phyloP scores from a whole-genome alignment of 2,797 vertebrate species.

The Pangasius larnaudii region DNA sequence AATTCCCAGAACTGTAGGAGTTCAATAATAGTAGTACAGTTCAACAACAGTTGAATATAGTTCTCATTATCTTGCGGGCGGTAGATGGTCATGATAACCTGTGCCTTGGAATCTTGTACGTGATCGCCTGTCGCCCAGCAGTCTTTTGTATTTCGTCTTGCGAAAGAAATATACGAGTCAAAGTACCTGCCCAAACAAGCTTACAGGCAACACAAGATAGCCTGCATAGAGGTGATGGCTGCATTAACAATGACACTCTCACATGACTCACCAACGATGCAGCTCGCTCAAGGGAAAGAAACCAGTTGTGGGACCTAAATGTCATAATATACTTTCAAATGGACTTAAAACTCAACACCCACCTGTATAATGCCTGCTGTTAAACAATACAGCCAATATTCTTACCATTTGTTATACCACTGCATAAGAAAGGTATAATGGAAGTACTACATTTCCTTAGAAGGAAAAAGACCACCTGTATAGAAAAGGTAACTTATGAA shows the following conservation, averaged over 20 bases:
- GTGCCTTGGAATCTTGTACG: background rate
- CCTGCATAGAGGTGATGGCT: slow-evolving; percentile 6
- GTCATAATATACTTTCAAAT: slow-evolving; percentile 30
- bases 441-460: background rate
- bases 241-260: slow-evolving; percentile 27
- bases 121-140: background rate
- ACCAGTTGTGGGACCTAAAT: slow-evolving; percentile 36
- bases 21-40: background rate
- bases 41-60: background rate
- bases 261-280: slow-evolving; percentile 34
- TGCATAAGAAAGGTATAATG: background rate
- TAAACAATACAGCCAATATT: background rate
- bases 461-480: background rate
- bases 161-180: slow-evolving; percentile 6
- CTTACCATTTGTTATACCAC: background rate
- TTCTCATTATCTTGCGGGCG: background rate
- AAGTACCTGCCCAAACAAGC: slow-evolving; percentile 43
- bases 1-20: background rate
- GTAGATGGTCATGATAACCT: background rate
- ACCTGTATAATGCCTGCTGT: background rate
- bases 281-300: slow-evolving; percentile 47
- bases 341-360: background rate
- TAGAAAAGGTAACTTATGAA: background rate
- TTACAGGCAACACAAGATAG: slow-evolving; percentile 5
- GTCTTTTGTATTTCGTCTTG: background rate